Evolutionary conservation across 2,888 invertebrate species (phyloP).

Genomic region (Psococerastis gibbosa): DNA sequence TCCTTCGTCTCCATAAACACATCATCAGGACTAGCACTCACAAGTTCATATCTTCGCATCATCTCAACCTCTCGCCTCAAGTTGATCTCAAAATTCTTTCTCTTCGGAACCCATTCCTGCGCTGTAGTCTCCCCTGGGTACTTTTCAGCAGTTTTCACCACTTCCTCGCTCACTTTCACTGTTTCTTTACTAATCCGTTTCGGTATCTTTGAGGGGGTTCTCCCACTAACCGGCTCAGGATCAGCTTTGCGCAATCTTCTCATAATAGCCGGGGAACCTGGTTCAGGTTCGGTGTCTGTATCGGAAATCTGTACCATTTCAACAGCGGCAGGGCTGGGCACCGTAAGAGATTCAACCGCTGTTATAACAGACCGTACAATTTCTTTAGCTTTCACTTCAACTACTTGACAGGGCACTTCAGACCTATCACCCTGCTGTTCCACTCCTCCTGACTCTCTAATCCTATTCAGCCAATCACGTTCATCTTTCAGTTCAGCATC

Average conservation of each 20-base stretch:
- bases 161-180: background rate
- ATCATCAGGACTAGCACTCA: background rate
- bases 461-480: background rate
- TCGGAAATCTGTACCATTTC: conserved; percentile 31
- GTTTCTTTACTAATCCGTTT: background rate
- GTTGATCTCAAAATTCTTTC: conserved; percentile 18
- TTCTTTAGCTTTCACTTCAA: conserved; percentile 48
- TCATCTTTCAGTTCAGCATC: conserved; percentile 10
- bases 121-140: conserved; percentile 21
- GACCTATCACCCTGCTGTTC: conserved; percentile 17
- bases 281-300: conserved; percentile 23
- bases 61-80: conserved; percentile 19
- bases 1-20: conserved; percentile 8
- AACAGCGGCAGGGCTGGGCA: conserved; percentile 25
- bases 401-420: conserved; percentile 34
- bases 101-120: conserved; percentile 13
- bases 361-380: conserved; percentile 43
- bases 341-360: conserved; percentile 24
- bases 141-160: conserved; percentile 4
- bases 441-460: conserved; percentile 17
- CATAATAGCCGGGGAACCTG: background rate
- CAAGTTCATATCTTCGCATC: background rate
- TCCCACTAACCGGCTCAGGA: conserved; percentile 11
- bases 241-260: conserved; percentile 9
- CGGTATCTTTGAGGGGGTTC: conserved; percentile 6